Conservation (phyloP, 2,888 invertebrate species). For the Sthenelais limicola region DNA sequence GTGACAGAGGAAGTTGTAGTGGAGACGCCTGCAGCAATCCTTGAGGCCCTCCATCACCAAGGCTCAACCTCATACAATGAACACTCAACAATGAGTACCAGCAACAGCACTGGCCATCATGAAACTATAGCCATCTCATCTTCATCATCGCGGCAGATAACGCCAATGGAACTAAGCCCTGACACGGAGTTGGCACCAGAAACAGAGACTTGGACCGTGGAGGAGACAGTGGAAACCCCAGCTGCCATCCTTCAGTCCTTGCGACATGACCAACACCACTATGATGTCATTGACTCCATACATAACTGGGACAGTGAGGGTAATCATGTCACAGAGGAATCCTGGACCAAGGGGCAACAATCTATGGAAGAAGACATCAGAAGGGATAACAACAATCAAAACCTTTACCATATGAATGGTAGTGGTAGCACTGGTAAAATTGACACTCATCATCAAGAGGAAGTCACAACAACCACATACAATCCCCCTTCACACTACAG, state of each 20-base stretch:
- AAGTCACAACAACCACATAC: no score
- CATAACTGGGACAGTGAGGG: conserved; percentile 34
- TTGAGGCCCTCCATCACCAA: conserved; percentile 17
- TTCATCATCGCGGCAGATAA: conserved; percentile 25
- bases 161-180: conserved; percentile 41
- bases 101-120: not conserved
- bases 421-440: no score
- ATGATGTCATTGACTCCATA: conserved; percentile 33
- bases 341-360: not conserved
- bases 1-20: conserved; percentile 43
- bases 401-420: conserved; percentile 27
- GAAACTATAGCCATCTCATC: not conserved
- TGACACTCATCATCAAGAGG: no score
- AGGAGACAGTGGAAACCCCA: conserved; percentile 11
- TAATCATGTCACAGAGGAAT: conserved; percentile 14
- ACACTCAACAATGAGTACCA: not conserved
- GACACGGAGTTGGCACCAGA: conserved; percentile 37
- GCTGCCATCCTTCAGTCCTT: not conserved
- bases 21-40: conserved; percentile 42
- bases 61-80: not conserved
- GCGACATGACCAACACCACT: conserved; percentile 12
- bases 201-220: conserved; percentile 25
- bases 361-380: not conserved
- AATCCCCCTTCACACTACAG: conserved; percentile 1
- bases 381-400: conserved; percentile 22